These are phyloP conservation scores for Pangasius mekongensis DNA, from an alignment of 2,797 vertebrate species.

Conservation along the genomic window DNA sequence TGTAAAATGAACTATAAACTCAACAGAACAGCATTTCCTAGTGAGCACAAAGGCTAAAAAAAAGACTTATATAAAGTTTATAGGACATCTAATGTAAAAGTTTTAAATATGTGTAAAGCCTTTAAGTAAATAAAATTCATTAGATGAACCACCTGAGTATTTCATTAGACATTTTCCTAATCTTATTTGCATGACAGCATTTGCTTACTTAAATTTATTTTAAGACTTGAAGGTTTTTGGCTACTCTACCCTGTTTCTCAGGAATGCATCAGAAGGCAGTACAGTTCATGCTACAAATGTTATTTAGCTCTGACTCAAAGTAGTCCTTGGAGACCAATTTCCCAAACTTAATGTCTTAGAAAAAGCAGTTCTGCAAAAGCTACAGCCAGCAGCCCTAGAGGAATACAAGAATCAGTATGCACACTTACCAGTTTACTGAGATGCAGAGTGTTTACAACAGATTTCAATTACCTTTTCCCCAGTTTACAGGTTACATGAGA, in stretches of 20 bases:
- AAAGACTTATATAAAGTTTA: background rate
- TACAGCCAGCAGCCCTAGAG: slow-evolving; percentile 9
- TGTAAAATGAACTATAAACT: background rate
- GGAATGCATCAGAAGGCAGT: background rate
- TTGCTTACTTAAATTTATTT: background rate
- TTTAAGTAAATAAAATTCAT: background rate
- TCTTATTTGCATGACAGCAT: background rate
- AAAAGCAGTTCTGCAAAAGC: background rate
- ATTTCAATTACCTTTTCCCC: background rate
- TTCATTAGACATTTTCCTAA: background rate
- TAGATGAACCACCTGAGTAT: background rate
- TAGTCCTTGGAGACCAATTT: background rate
- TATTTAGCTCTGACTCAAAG: background rate
- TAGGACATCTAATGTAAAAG: background rate
- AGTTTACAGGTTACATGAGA: background rate
- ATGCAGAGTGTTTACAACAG: background rate
- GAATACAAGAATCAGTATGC: background rate
- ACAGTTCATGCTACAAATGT: background rate
- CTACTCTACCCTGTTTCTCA: background rate
- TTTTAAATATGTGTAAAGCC: background rate
- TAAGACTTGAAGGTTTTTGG: background rate
- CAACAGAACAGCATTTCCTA: background rate
- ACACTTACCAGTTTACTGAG: background rate
- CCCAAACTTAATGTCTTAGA: background rate
- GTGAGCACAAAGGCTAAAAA: background rate